Evolutionary conservation across 1,140 invertebrate genomes (phyloP), one percentile per base, ranked within the genome.

Genomic region (Octopus bimaculoides): DNA sequence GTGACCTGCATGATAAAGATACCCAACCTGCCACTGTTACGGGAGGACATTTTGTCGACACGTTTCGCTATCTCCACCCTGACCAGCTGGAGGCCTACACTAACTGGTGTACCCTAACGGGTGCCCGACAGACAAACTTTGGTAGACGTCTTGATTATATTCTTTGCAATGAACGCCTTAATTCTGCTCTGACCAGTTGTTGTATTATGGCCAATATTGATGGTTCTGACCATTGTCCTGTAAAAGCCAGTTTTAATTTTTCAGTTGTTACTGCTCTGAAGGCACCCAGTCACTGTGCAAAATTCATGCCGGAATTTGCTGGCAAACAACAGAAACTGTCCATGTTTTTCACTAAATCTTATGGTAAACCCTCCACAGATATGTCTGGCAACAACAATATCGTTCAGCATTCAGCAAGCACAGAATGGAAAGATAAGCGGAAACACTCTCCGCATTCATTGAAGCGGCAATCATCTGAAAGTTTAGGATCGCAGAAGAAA

Each of bases 191-290:
- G 9, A 78, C 75, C 9, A 86, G 89, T 54, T 91, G 90, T 81
- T 78, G 84, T 17, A 89, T 92, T 55, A 83, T 91, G 79, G 76
- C 87, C 26, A 90, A 93, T n/a, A 84, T 93, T 52, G 83, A 90
- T 79, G 92, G 92, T 2, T 93, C 92, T 66, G 92, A 93, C 85
- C 92, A 93, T 81, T 93, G 92, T 85, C 92, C 92, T 4, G 90
- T 93, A 10, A 84, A 85, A 54, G 87, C 88, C 12, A 82, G 84
- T 9, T 88, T 92, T 14, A 82, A 87, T 20, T 83, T 86, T 71
- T 73, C 80, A 10, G 78, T 86, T 17, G 54, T 91, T 5, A 77
- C 89, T 10, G 81, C 88, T 14, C 66, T 55, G 53, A 89, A 87
- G 78, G 85, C 83, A 61, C 92, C 92, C 14, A 77, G 84, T 0